Conservation (phyloP, 2,888 invertebrate species). For the Drosophila heteroneura region DNA sequence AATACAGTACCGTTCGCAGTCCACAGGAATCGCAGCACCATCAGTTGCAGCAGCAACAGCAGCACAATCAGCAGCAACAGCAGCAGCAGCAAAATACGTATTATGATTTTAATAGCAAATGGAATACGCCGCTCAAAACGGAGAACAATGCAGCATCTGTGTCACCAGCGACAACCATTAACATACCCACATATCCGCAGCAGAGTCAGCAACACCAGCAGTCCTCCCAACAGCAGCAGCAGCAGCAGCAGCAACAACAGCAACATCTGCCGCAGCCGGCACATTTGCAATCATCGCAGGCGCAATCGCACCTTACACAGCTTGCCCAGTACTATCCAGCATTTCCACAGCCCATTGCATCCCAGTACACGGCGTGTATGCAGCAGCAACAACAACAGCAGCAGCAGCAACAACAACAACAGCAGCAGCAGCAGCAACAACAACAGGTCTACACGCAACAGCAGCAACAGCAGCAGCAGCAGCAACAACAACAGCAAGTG, state of each 20-base stretch:
- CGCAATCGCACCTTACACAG: conserved; percentile 89
- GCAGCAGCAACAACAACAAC: conserved; percentile 79
- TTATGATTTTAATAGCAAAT: conserved; percentile 93
- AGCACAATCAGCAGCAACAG: conserved; percentile 85
- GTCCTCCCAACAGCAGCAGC: conserved; percentile 69
- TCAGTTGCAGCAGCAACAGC: conserved; percentile 80
- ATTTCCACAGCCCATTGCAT: conserved; percentile 84
- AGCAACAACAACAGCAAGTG: conserved; percentile 72
- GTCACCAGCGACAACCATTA: conserved; percentile 81
- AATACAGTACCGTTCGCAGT: conserved; percentile 79
- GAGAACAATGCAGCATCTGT: conserved; percentile 83
- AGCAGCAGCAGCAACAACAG: conserved; percentile 83
- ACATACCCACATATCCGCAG: conserved; percentile 86
- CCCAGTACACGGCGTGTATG: conserved; percentile 84
- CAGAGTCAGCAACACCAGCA: conserved; percentile 78
- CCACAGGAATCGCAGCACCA: conserved; percentile 79
- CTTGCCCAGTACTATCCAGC: conserved; percentile 84
- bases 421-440: conserved; percentile 80
- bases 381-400: conserved; percentile 79
- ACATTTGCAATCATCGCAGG: conserved; percentile 92
- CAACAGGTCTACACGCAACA: conserved; percentile 73
- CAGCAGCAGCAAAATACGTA: conserved; percentile 86
- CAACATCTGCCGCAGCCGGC: conserved; percentile 89
- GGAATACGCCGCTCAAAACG: conserved; percentile 89
- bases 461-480: conserved; percentile 67